A percentile compares a stretch with the other conserved stretches of the same genome.
These are phyloP conservation scores for Donacobius atricapilla DNA, from an alignment of 2,113 vertebrate genomes.

Conservation along the genomic window DNA sequence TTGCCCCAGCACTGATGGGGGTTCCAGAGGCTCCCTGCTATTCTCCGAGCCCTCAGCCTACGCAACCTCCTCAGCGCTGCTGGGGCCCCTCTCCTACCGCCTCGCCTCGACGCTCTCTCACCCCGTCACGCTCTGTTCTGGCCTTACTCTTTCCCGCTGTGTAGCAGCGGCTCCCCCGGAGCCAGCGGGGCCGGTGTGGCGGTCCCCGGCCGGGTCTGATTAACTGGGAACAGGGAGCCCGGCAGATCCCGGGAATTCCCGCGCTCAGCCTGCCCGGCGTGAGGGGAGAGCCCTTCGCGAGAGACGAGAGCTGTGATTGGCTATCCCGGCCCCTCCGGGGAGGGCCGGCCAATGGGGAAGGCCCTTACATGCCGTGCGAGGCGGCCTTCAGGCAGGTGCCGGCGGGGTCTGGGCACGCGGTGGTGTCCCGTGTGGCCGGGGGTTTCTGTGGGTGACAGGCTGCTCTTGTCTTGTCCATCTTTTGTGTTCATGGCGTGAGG, in stretches of 20 bases:
- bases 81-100: background rate
- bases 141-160: background rate
- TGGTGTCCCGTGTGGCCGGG: fast-evolving
- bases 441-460: fast-evolving
- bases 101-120: background rate
- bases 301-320: background rate
- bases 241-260: fast-evolving
- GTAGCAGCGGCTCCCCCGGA: background rate
- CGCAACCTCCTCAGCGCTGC: background rate
- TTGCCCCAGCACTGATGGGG: background rate
- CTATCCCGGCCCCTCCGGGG: background rate
- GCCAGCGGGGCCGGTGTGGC: no score
- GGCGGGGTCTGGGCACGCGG: fast-evolving
- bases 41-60: background rate
- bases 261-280: background rate
- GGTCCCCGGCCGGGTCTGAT: background rate
- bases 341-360: background rate
- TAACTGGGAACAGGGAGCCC: fast-evolving
- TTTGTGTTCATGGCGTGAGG: fast-evolving
- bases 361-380: fast-evolving
- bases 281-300: fast-evolving
- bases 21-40: background rate
- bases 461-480: fast-evolving
- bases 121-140: fast-evolving
- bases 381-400: background rate